These are phyloP conservation scores for Drosophila affinis DNA, from an alignment of 2,888 invertebrate species.

Conservation along the genomic window DNA sequence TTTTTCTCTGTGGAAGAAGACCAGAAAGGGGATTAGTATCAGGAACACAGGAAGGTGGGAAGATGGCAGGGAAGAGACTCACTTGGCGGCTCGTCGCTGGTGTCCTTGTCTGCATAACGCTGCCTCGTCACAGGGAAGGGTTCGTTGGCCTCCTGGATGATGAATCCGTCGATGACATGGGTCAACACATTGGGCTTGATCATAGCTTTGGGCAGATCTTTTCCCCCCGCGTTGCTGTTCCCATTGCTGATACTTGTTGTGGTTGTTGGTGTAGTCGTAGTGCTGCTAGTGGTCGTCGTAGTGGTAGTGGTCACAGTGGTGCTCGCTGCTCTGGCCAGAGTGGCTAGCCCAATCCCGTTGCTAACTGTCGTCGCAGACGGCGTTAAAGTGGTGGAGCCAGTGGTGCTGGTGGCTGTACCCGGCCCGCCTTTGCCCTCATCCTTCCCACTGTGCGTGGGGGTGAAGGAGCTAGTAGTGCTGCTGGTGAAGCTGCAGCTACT, in stretches of 20 bases:
- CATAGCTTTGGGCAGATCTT: constrained; percentile 92
- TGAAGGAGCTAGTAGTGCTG: constrained; percentile 10
- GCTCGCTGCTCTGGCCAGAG: constrained; percentile 9
- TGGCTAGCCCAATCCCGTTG: constrained; percentile 60
- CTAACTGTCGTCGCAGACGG: constrained; percentile 38
- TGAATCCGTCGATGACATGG: constrained; percentile 98
- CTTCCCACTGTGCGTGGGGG: background rate
- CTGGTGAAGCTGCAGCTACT: constrained; percentile 47
- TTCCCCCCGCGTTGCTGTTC: constrained; percentile 63
- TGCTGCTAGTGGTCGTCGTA: constrained; percentile 33
- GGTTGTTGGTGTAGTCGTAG: constrained; percentile 22
- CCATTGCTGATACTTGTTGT: constrained; percentile 18
- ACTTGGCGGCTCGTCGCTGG: constrained; percentile 91
- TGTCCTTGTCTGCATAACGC: constrained; percentile 86
- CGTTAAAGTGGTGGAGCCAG: constrained; percentile 31
- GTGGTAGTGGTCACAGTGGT: constrained; percentile 17
- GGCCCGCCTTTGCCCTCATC: constrained; percentile 30
- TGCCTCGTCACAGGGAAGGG: constrained; percentile 92
- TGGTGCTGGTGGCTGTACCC: constrained; percentile 5
- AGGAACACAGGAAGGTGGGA: too few species aligned
- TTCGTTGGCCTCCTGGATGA: constrained; percentile 97
- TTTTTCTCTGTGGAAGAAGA: constrained; percentile 77
- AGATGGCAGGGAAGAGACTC: constrained; percentile 83
- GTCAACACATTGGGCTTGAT: constrained; percentile 97
- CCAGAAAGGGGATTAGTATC: background rate